Evolutionary conservation across 53 echinoderm and acorn worm species (phyloP).

Genomic region (Henricia sp.): DNA sequence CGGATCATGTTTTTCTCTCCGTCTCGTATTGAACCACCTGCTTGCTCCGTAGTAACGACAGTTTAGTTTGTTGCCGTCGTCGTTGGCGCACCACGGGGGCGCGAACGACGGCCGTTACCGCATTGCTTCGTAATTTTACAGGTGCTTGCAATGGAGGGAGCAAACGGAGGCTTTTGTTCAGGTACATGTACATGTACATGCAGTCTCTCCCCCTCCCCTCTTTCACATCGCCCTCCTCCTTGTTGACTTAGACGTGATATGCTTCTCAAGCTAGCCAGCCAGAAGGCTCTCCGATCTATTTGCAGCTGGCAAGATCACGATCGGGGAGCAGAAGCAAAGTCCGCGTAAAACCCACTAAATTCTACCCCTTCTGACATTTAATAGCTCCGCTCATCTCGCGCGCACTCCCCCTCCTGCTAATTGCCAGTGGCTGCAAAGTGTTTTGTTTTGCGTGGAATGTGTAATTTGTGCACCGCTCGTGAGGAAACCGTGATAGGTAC

Average conservation of each 20-base stretch:
- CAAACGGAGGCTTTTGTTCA: neutral
- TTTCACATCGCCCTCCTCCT: neutral
- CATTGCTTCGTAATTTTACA: neutral
- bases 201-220: neutral
- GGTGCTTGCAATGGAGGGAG: too few species aligned
- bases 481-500: neutral
- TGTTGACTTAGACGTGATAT: slow-evolving; percentile 6
- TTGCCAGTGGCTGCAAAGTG: neutral
- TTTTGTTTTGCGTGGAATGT: neutral
- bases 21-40: slow-evolving; percentile 35
- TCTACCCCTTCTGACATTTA: slow-evolving; percentile 4
- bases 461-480: neutral
- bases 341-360: neutral
- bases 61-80: neutral
- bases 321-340: slow-evolving; percentile 2
- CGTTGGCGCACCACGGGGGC: neutral
- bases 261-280: neutral
- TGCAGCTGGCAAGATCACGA: slow-evolving; percentile 9
- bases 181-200: neutral
- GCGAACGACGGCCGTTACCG: neutral
- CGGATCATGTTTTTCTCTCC: slow-evolving; percentile 5
- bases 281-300: neutral
- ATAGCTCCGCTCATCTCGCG: neutral
- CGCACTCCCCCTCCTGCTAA: neutral
- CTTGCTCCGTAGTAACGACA: slow-evolving; percentile 18